These are phyloP conservation scores for Sussaba pulchella DNA, from an alignment of 2,888 invertebrate genomes.

Conservation along the genomic window DNA sequence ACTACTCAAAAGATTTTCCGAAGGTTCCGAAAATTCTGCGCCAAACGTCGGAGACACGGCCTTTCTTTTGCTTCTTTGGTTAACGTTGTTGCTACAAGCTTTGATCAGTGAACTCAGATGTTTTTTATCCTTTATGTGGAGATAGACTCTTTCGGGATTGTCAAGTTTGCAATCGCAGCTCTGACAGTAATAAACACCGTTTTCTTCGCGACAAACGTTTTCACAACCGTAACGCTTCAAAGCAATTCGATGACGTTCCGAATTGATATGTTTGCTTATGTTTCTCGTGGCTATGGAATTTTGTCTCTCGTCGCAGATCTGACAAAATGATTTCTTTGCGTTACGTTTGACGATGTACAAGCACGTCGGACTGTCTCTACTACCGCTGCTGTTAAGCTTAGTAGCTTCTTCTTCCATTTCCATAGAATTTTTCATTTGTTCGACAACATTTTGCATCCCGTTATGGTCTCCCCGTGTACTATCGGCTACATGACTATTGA, in stretches of 20 bases:
- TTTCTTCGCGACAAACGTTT: neutral
- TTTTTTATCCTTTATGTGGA: constrained; percentile 37
- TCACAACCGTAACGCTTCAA: constrained; percentile 44
- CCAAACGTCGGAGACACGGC: neutral
- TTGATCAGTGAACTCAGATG: constrained; percentile 38
- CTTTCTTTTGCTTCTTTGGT: neutral
- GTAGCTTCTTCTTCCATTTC: neutral
- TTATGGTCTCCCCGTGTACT: neutral
- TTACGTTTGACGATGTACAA: constrained; percentile 42
- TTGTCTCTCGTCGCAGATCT: constrained; percentile 41
- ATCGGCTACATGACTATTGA: neutral
- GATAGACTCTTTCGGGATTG: constrained; percentile 22
- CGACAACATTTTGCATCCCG: neutral
- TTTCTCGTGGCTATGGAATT: constrained; percentile 19
- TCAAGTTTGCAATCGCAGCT: constrained; percentile 13
- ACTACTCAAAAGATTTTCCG: neutral
- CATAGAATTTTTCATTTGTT: neutral
- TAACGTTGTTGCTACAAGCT: neutral
- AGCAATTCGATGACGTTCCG: neutral
- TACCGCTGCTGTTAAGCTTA: neutral
- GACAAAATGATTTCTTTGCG: constrained; percentile 49
- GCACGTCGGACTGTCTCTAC: neutral
- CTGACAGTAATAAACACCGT: constrained; percentile 23
- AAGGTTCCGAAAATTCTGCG: neutral
- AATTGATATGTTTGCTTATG: constrained; percentile 8